These are phyloP conservation scores for Calephelis perditalis DNA, from an alignment of 2,888 invertebrate genomes.

Conservation along the genomic window DNA sequence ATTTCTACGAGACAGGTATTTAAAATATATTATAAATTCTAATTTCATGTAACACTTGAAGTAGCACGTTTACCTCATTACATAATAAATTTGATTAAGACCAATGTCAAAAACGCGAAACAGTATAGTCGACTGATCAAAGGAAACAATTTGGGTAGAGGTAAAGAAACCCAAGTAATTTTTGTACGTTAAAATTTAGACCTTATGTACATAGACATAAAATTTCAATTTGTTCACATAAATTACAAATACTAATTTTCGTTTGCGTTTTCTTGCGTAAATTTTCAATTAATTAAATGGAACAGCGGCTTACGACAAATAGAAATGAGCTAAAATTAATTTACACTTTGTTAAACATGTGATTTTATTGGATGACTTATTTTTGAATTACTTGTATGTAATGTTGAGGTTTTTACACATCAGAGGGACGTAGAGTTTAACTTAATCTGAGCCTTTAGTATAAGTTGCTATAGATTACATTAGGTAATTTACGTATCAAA, in stretches of 20 bases:
- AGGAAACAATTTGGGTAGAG: neutral
- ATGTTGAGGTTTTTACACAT: neutral
- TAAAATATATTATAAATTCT: neutral
- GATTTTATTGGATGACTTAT: constrained; percentile 3
- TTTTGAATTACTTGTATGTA: constrained; percentile 1
- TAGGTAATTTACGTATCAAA: no score
- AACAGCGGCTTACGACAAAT: constrained; percentile 13
- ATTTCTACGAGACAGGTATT: no score
- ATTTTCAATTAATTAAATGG: constrained; percentile 13
- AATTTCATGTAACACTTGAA: neutral
- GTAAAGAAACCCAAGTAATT: neutral
- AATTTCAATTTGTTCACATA: neutral
- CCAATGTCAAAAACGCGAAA: constrained; percentile 3
- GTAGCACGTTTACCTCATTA: neutral
- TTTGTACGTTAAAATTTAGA: neutral
- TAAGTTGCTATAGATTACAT: no score
- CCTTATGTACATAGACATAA: neutral
- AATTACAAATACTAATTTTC: neutral
- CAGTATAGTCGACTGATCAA: constrained; percentile 7
- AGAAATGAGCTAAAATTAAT: constrained; percentile 12
- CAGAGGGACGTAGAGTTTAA: no score
- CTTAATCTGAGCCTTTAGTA: no score
- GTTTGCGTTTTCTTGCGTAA: constrained; percentile 13
- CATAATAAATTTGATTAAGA: constrained; percentile 7
- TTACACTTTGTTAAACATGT: constrained; percentile 11